A percentile compares a stretch with the other conserved stretches of the same genome.
phyloP scores from a whole-genome alignment of 1,140 invertebrate species.

The Drosophila littoralis region DNA sequence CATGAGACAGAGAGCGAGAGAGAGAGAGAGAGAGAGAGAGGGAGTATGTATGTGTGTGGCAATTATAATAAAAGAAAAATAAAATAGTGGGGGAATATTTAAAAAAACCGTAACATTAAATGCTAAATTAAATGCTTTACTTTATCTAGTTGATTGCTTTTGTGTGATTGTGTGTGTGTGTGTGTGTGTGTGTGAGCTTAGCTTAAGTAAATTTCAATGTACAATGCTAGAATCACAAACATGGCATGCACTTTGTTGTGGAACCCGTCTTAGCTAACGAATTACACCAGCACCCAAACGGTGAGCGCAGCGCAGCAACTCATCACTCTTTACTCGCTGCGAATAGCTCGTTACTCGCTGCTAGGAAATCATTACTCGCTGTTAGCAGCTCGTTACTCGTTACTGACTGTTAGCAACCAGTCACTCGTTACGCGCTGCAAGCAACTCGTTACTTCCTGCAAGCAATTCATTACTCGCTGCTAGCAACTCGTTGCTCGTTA shows the following conservation, averaged over 20 bases:
- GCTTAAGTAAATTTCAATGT: constrained; percentile 73
- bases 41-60: constrained; percentile 22
- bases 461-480: background rate
- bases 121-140: constrained; percentile 53
- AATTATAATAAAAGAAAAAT: constrained; percentile 53
- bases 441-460: background rate
- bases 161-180: constrained; percentile 22
- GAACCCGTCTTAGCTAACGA: background rate
- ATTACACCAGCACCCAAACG: background rate
- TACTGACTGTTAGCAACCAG: background rate
- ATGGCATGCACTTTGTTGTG: constrained; percentile 68
- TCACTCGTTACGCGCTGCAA: background rate
- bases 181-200: constrained; percentile 26
- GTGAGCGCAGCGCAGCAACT: background rate
- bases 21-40: constrained; percentile 33
- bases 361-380: background rate
- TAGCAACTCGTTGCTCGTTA: background rate
- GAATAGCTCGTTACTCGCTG: background rate
- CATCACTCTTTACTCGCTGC: background rate
- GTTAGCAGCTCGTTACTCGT: too few species aligned
- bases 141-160: constrained; percentile 23
- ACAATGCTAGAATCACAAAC: constrained; percentile 45
- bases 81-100: constrained; percentile 18
- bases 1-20: constrained; percentile 39
- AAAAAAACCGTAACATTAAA: constrained; percentile 51